phyloP scores from a whole-genome alignment of 2,888 invertebrate species.

The Pelosia muscerda region DNA sequence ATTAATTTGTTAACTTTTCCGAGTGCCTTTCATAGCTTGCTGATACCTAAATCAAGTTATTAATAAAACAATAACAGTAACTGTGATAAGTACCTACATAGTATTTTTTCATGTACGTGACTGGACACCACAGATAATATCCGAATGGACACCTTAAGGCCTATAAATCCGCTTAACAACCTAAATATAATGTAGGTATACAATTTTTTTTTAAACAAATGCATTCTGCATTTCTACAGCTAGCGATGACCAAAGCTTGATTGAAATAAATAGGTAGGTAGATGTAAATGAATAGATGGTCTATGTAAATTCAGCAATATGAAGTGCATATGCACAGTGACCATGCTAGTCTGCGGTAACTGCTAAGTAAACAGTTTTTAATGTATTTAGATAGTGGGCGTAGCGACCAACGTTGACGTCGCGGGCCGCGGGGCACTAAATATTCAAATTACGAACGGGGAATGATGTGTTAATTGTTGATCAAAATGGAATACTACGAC shows the following conservation, averaged over 20 bases:
- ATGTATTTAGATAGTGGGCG: background rate
- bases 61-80: no score
- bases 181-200: no score
- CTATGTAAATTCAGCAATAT: conserved; percentile 34
- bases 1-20: no score
- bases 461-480: conserved; percentile 17
- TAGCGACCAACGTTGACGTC: background rate
- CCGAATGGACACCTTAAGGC: no score
- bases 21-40: no score
- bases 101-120: no score
- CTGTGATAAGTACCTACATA: no score
- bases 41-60: no score
- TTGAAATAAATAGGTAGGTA: conserved; percentile 29
- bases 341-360: conserved; percentile 4
- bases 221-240: conserved; percentile 32
- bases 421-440: conserved; percentile 11
- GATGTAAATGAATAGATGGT: no score
- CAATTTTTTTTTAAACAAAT: no score
- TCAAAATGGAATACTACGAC: conserved; percentile 15
- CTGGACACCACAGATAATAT: no score
- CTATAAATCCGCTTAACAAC: no score
- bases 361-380: conserved; percentile 15
- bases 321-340: conserved; percentile 18
- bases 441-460: conserved; percentile 20
- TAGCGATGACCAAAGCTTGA: conserved; percentile 26